Conservation (phyloP, 2,113 vertebrate species). For the Shinisaurus crocodilurus region DNA sequence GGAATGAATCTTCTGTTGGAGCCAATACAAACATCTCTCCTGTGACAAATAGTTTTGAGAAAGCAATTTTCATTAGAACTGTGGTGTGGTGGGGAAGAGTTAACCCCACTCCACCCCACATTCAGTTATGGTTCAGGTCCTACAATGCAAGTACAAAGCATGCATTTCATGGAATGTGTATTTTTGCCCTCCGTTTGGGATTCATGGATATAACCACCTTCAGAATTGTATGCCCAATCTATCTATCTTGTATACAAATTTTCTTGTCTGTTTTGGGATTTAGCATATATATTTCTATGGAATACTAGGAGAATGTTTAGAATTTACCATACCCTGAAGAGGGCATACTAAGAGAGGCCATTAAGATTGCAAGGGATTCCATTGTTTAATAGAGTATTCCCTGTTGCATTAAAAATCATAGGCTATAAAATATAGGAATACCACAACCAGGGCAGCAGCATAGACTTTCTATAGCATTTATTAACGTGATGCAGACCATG, state of each 20-base stretch:
- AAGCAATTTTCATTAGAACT: background rate
- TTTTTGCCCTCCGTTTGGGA: background rate
- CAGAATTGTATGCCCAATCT: background rate
- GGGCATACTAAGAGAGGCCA: background rate
- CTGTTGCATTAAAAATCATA: background rate
- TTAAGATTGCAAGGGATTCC: background rate
- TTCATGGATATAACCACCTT: background rate
- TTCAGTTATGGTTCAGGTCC: background rate
- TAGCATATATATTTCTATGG: accelerated
- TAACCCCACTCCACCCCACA: background rate
- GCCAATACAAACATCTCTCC: too few relatives aligned
- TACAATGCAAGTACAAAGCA: background rate
- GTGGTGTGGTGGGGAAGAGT: background rate
- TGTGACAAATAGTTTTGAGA: background rate
- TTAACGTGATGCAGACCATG: conserved; percentile 31
- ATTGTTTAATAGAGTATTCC: conserved; percentile 9
- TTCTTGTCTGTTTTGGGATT: background rate
- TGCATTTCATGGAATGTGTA: background rate
- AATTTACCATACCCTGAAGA: background rate
- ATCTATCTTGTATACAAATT: background rate
- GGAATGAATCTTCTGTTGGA: too few relatives aligned
- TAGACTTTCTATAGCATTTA: conserved; percentile 36
- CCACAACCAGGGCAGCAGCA: conserved; percentile 32
- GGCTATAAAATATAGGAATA: conserved; percentile 27
- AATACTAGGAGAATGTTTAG: background rate